Evolutionary conservation across 2,113 vertebrate genomes (phyloP), one percentile per base, ranked within the genome.

Genomic region (Ptilorrhoa leucosticta): DNA sequence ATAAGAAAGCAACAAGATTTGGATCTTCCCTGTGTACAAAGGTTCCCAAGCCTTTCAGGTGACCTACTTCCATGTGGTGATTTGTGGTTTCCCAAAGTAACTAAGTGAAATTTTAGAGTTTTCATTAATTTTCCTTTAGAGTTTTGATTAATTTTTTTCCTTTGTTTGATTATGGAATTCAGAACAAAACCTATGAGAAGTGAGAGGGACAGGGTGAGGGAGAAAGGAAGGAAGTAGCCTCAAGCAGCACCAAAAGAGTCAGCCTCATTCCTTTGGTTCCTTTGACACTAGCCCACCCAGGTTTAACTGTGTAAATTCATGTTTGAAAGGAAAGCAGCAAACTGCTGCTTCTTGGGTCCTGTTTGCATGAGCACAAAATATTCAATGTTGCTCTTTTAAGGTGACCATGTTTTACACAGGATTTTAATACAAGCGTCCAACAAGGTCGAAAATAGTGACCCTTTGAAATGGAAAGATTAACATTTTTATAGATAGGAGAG

Each of bases 391-490:
- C 10, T 94, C 35, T 97, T 91, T 95, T 90, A 87, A 94, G 85
- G 75, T 4, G 20, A 81, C n/a, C 51, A 96, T 96, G 82, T 96
- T 96, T 97, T 97, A 96, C 89, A 93, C 10, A 7, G 73, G 42
- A 91, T 96, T 97, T 97, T 97, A 97, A 96, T 96, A 61, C 82
- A 89, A 89, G 76, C 3, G 11, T 95, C 93, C 97, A 96, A 94
- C 40, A 96, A 97, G 94, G 97, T 97, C 81, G 57, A 94, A 97
- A 91, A 96, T 70, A 97, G 47, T 80, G 94, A 98, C 89, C 83
- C 82, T 97, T 95, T 95, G 94, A 98, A 98, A 97, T 95, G 91
- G 96, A 95, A 97, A 97, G 90, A 98, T 98, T 95, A 97, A 98
- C 89, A 94, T 95, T 96, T 95, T 95, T 95, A 94, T 96, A 83